Conservation (phyloP, 2,113 vertebrate species). For the Tyto alba region DNA sequence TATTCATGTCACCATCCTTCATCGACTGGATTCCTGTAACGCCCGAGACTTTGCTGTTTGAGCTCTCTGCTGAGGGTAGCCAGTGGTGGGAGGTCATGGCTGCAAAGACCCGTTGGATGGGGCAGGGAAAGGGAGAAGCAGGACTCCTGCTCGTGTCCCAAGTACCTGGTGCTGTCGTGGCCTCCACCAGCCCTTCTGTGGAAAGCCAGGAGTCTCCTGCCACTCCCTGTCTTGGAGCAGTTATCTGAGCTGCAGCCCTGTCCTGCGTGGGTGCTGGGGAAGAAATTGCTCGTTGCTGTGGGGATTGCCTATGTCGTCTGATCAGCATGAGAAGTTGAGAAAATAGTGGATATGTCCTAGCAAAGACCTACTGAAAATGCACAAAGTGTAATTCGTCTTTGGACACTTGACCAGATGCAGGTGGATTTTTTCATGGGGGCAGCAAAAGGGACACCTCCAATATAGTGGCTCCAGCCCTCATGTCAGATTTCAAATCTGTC, state of each 20-base stretch:
- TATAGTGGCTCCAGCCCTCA: background rate
- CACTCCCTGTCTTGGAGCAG: background rate
- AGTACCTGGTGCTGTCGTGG: background rate
- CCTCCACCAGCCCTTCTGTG: background rate
- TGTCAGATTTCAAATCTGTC: background rate
- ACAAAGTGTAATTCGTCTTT: background rate
- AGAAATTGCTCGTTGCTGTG: background rate
- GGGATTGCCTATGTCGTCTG: background rate
- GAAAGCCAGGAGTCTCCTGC: background rate
- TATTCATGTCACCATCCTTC: background rate
- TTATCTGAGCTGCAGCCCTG: background rate
- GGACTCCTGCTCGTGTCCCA: background rate
- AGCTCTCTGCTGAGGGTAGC: background rate
- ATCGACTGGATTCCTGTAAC: background rate
- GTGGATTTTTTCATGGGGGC: background rate
- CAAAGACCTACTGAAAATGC: background rate
- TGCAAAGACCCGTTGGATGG: background rate
- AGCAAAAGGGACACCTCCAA: background rate
- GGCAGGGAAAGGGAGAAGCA: background rate
- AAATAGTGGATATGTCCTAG: background rate
- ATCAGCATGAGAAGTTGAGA: background rate
- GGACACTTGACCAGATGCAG: background rate
- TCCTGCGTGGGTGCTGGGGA: accelerated
- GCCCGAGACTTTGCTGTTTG: background rate
- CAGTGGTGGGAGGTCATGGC: accelerated